phyloP scores from a whole-genome alignment of 2,888 invertebrate species.

The Perdita meconis region DNA sequence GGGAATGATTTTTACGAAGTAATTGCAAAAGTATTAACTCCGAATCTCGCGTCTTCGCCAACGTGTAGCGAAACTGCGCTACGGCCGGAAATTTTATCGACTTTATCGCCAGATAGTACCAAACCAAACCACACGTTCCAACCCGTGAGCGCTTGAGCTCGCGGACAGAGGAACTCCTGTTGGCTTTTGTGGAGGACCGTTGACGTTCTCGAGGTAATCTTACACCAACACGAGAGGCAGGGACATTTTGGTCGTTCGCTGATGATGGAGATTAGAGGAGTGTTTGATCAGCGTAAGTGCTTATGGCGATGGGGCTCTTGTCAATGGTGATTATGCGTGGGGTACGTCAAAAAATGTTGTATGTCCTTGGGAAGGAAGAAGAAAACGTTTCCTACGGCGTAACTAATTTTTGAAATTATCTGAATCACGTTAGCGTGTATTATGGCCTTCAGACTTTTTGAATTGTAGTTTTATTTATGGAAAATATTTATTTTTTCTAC shows the following conservation, averaged over 20 bases:
- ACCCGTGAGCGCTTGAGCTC: neutral
- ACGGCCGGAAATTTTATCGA: slow-evolving; percentile 37
- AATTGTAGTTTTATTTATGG: too few species aligned
- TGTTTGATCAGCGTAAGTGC: neutral
- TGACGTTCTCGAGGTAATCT: slow-evolving; percentile 30
- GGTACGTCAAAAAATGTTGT: too few species aligned
- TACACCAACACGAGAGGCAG: neutral
- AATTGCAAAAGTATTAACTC: neutral
- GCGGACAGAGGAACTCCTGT: slow-evolving; percentile 41
- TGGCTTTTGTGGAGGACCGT: slow-evolving; percentile 10
- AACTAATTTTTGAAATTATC: too few species aligned
- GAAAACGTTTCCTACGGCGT: too few species aligned
- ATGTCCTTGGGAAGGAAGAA: too few species aligned
- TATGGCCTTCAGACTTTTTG: too few species aligned
- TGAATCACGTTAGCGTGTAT: too few species aligned
- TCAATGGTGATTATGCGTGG: too few species aligned
- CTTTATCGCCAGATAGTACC: slow-evolving; percentile 43
- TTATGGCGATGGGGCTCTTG: slow-evolving; percentile 7
- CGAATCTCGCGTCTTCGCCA: neutral
- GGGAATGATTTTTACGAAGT: too few species aligned
- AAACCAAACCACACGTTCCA: neutral
- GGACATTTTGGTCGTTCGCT: neutral
- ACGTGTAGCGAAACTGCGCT: neutral
- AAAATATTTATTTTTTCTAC: too few species aligned
- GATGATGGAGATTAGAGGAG: slow-evolving; percentile 3